Evolutionary conservation across 2,113 vertebrate species (phyloP).

Genomic region (Mobula hypostoma): DNA sequence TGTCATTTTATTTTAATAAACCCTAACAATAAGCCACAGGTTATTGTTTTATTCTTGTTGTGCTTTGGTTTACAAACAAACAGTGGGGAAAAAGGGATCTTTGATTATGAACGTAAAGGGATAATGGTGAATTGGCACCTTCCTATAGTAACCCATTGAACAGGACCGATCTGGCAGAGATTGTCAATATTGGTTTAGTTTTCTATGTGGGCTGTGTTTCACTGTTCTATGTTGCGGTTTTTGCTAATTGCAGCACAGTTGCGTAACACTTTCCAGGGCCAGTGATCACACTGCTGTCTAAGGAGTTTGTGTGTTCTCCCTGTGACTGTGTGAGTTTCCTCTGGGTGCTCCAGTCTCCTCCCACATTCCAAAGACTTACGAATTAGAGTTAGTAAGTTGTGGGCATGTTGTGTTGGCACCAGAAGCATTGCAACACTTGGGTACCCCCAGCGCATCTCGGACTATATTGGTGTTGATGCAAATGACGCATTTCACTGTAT

Average conservation of each 20-base stretch:
- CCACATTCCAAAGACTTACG: too few species aligned
- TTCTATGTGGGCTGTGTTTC: neutral
- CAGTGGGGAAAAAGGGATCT: neutral
- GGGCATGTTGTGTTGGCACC: too few species aligned
- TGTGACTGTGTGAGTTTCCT: too few species aligned
- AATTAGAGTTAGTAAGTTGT: too few species aligned
- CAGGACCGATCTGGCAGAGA: neutral
- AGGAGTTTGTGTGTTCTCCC: too few species aligned
- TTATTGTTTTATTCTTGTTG: slow-evolving; percentile 34
- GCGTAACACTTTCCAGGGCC: too few species aligned
- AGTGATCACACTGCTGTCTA: too few species aligned
- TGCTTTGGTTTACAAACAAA: slow-evolving; percentile 37
- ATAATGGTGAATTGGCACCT: neutral
- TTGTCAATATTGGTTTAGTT: neutral
- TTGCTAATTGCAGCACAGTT: neutral
- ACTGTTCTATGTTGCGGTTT: neutral
- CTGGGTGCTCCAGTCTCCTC: too few species aligned
- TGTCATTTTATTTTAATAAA: slow-evolving; percentile 38
- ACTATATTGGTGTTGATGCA: too few species aligned
- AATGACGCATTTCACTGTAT: too few species aligned
- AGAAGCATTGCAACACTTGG: too few species aligned
- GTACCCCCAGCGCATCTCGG: too few species aligned
- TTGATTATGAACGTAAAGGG: neutral
- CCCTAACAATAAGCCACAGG: slow-evolving; percentile 36
- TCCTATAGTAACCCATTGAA: neutral